phyloP scores from a whole-genome alignment of 2,797 vertebrate species.

The Amazona ochrocephala region DNA sequence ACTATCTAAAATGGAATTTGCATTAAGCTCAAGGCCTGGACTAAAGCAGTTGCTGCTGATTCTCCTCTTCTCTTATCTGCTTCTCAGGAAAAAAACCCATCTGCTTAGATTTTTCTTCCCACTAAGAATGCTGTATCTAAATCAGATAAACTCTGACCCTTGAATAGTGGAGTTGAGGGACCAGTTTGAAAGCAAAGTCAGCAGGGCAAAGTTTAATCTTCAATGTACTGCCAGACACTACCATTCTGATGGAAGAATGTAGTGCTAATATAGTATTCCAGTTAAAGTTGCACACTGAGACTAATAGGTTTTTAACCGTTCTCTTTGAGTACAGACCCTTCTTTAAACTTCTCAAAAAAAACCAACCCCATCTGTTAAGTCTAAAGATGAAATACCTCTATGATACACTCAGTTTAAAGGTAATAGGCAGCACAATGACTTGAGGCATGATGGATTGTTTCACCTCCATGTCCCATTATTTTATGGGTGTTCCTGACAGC shows the following conservation, averaged over 20 bases:
- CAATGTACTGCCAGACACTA: constrained; percentile 17
- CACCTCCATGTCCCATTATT: accelerated
- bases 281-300: not conserved
- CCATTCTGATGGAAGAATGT: not conserved
- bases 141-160: constrained; percentile 73
- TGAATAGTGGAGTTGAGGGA: not conserved
- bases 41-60: constrained; percentile 20
- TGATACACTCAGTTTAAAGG: not conserved
- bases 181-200: constrained; percentile 55
- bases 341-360: not conserved
- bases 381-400: not conserved
- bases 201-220: constrained; percentile 68
- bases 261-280: not conserved
- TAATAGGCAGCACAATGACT: not conserved
- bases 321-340: not conserved
- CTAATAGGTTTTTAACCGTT: not conserved
- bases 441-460: not conserved
- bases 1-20: not conserved
- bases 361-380: not conserved
- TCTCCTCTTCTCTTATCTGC: constrained; percentile 51
- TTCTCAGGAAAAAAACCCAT: constrained; percentile 29
- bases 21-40: not conserved
- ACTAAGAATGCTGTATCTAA: constrained; percentile 62
- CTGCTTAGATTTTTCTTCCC: constrained; percentile 17
- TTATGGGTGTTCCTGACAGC: not conserved